Base-by-base conservation (phyloP, 2,797 vertebrate species). In the Natrix natrix region DNA sequence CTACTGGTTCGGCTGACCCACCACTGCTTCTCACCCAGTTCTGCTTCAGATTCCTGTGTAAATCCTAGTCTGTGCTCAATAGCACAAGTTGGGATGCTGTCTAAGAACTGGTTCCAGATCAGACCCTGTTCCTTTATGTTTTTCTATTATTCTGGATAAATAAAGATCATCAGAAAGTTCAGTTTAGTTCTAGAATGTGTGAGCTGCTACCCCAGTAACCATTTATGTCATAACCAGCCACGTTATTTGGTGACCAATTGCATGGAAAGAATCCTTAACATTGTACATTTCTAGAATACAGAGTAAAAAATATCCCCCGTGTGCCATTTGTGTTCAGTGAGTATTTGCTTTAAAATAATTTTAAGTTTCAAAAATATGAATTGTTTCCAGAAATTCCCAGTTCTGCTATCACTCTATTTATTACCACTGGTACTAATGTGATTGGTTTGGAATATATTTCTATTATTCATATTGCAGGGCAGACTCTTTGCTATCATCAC, bases 351-450 rank as follows among this genome's bases (percentile, higher is more conserved):
- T 74, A 56, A 86, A 88, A 86, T 37, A 88, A 69, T 93, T 91
- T 91, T 87, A 63, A 91, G 43, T 56, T 93, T 91, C n/a, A 56
- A 83, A 87, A 87, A 55, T 88, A 88, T 78, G 59, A 91, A 88
- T 88, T 78, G 20, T 66, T 14, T 63, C 26, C 26, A 63, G 28
- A 93, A 61, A 78, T 89, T 88, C 89, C 66, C 48, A 93, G n/a
- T n/a, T 13, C 11, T 89, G 55, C 90, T 83, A 61, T 63, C 56
- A 91, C 24, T 83, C 20, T 83, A 13, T 83, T 83, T 48, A 83
- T 83, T 83, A 88, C 10, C 37, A 22, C 10, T 83, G n/a, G 17
- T 83, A 83, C 60, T 78, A 78, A 60, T 37, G 10, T 28, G 66
- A 59, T 74, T 91, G 43, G 61, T 55, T 93, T 74, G 20, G 26